Base-by-base conservation (phyloP, 2,888 invertebrate genomes). In the Lepeophtheirus nordmannii region DNA sequence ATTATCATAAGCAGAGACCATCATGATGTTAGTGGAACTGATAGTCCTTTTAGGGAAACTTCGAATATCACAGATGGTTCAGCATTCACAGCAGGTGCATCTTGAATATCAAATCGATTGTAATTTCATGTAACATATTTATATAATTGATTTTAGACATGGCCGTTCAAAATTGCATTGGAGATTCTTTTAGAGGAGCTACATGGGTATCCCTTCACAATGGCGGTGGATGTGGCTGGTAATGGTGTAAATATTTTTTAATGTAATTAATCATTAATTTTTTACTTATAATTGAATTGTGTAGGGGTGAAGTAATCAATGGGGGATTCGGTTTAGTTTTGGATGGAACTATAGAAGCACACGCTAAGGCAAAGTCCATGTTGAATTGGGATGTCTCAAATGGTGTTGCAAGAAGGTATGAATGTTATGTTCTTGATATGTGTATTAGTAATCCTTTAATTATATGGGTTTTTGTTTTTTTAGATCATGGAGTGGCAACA, bases 11-110 rank as follows among this genome's bases (percentile, higher is more conserved):
- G 80, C 68, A 72, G 82, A 11, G 82, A 82, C 72, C 82, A 82
- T 71, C 82, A 83, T 73, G 82, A 82, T 72, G 82, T 83, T 30
- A 80, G 80, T 68, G 82, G 82, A 17, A 80, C 82, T 1, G 82
- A 83, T 73, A 80, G 80, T 69, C 82, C 82, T 1, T 82, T 76
- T 74, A 72, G 82, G 37, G 82, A 82, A 72, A 82, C 82, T 0
- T 79, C 82, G n/a, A 81, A 82, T 71, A 78, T 82, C 46, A 76
- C 77, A 68, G 82, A 82, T 71, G 82, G 82, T 0, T 81, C 81
- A 1, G 79, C 80, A 1, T 79, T 81, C 70, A 80, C 80, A 68
- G 82, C 82, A 67, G 80, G 80, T 75, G 73, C 71, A 8, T 8
- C 53, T 17, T 46, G 53, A 46, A 46, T 14, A 17, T n/a, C n/a